Evolutionary conservation across 2,888 invertebrate species (phyloP), one percentile per base, ranked within the genome.

Genomic region (Malachius bipustulatus): DNA sequence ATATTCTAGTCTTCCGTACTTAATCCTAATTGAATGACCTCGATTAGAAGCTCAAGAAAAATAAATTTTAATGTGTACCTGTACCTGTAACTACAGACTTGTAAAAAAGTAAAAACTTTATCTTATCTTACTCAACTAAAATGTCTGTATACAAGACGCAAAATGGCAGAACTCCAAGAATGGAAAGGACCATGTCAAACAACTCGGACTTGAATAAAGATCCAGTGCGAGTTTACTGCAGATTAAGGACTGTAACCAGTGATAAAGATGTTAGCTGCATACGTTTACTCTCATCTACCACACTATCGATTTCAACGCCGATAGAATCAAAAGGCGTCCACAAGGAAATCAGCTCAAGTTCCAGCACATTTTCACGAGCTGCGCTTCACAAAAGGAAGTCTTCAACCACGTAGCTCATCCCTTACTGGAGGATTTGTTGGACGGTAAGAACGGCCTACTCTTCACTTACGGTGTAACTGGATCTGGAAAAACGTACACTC

Each of bases 381-480:
- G 71, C 47, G 66, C 82, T 0, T 63, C 71, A 0, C 98, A 99
- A 56, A 80, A 81, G 55, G 82, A 85, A 40, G 66, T 91, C 2
- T 94, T 93, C 62, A 77, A 83, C 41, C 69, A 75, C 49, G 81
- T 90, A 1, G 87, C 88, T 0, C 66, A 82, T 32, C 94, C 93
- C 0, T 65, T 97, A 10, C 81, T 97, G 0, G 80, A 88, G 51
- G 82, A 83, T 49, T 63, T 98, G 4, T 66, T 98, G 14, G 74
- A 73, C 46, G 96, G 96, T 10, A 84, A 82, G 61, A 96, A 93
- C 64, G 88, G 89, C 42, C 67, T 98, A 16, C 65, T 98, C 34
- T 97, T 98, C 60, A 89, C 96, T 0, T 99, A 99, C 57, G 97
- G 98, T 10, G 89, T 97, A 3, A 97, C 97, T 1, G 93, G 93